Conservation (phyloP, 2,797 vertebrate genomes). For the Heliangelus exortis region DNA sequence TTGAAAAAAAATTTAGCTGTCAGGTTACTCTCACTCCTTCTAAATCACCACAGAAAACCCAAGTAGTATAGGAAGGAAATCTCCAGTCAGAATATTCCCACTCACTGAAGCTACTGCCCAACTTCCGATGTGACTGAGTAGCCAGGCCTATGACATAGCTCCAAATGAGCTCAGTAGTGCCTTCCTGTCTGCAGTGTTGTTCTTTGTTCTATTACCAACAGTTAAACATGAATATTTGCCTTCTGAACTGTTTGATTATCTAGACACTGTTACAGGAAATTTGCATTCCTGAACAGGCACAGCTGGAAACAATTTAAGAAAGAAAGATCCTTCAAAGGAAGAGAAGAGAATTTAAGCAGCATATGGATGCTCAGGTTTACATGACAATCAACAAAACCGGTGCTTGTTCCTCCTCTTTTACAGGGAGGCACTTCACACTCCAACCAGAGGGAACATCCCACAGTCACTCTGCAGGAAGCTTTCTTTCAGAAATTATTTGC, state of each 20-base stretch:
- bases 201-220: neutral
- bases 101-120: neutral
- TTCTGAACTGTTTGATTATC: constrained; percentile 22
- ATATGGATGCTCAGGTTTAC: constrained; percentile 67
- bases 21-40: neutral
- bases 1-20: neutral
- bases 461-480: constrained; percentile 52
- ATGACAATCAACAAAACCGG: constrained; percentile 70
- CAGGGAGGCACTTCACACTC: constrained; percentile 29
- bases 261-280: constrained; percentile 63
- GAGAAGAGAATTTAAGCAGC: constrained; percentile 40
- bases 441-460: constrained; percentile 25
- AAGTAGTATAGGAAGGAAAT: neutral
- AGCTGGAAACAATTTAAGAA: constrained; percentile 54
- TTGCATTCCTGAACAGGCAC: constrained; percentile 47
- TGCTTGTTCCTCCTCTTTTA: constrained; percentile 58
- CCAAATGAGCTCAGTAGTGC: neutral
- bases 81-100: neutral
- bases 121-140: neutral
- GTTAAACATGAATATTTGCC: constrained; percentile 40
- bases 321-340: constrained; percentile 9
- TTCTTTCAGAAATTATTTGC: constrained; percentile 35
- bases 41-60: neutral
- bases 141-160: neutral
- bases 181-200: neutral